Evolutionary conservation across 2,797 vertebrate genomes (phyloP).

Genomic region (Ammospiza maritima): DNA sequence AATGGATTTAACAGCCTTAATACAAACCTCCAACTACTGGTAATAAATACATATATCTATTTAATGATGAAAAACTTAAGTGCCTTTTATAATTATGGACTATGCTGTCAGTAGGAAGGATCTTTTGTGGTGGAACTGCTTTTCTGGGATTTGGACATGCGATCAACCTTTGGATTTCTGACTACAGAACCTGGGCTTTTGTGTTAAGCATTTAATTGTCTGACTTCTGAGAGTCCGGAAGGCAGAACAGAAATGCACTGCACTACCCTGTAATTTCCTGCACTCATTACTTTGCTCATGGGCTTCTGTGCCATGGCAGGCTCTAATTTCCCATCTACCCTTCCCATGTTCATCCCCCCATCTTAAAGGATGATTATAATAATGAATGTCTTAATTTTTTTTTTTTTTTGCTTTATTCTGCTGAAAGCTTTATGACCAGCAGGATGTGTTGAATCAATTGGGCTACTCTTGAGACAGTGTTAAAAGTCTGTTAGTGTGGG

Average conservation of each 20-base stretch:
- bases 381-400: slow-evolving; percentile 8
- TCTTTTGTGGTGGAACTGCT: slow-evolving; percentile 3
- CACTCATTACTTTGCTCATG: slow-evolving; percentile 6
- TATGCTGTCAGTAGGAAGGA: neutral
- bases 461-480: neutral
- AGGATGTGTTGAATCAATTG: slow-evolving; percentile 14
- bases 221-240: slow-evolving; percentile 32
- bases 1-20: neutral
- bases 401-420: neutral
- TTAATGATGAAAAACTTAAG: neutral
- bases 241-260: slow-evolving; percentile 11
- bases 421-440: slow-evolving; percentile 34
- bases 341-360: slow-evolving; percentile 8
- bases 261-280: slow-evolving; percentile 40
- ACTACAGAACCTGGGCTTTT: slow-evolving; percentile 4
- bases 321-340: slow-evolving; percentile 56
- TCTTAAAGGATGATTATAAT: slow-evolving; percentile 42
- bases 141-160: neutral
- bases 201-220: slow-evolving; percentile 53
- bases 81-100: neutral
- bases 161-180: neutral
- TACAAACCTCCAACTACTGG: neutral
- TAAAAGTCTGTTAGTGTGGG: neutral
- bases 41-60: slow-evolving; percentile 1
- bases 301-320: slow-evolving; percentile 37